Conservation (phyloP, 1,140 invertebrate species). For the Listronotus bonariensis region DNA sequence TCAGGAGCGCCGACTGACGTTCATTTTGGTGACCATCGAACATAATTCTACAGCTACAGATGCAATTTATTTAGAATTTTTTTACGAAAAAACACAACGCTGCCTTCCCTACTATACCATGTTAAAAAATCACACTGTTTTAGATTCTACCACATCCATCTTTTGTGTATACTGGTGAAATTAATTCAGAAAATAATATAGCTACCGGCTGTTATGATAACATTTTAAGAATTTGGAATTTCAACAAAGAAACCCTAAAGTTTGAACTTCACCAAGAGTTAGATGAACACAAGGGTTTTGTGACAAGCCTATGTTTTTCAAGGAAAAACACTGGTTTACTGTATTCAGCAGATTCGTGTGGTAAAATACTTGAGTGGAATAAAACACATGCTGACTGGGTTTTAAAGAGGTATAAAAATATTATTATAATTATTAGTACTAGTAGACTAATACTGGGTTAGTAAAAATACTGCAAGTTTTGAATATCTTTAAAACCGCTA, state of each 20-base stretch:
- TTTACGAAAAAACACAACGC: too few relatives aligned
- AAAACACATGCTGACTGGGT: constrained; percentile 39
- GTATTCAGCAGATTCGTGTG: constrained; percentile 48
- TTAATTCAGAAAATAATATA: constrained; percentile 44
- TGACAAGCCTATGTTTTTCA: constrained; percentile 49
- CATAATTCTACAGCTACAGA: too few relatives aligned
- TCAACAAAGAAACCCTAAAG: constrained; percentile 21
- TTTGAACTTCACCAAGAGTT: constrained; percentile 46
- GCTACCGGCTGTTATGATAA: constrained; percentile 51
- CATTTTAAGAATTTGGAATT: constrained; percentile 47
- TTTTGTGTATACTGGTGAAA: constrained; percentile 49
- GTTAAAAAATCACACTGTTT: not conserved
- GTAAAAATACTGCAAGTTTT: too few relatives aligned
- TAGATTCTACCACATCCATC: constrained; percentile 48
- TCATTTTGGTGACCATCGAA: too few relatives aligned
- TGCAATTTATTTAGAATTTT: too few relatives aligned
- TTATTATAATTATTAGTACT: too few relatives aligned
- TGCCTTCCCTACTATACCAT: too few relatives aligned
- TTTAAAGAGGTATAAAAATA: constrained; percentile 31
- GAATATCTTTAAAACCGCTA: too few relatives aligned
- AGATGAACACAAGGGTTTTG: constrained; percentile 46
- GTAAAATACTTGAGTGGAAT: constrained; percentile 48
- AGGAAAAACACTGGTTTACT: constrained; percentile 36
- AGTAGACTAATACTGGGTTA: too few relatives aligned
- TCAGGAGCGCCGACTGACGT: too few relatives aligned